Evolutionary conservation across 2,888 invertebrate species (phyloP), one percentile per base, ranked within the genome.

Genomic region (Mycalesis mineus): DNA sequence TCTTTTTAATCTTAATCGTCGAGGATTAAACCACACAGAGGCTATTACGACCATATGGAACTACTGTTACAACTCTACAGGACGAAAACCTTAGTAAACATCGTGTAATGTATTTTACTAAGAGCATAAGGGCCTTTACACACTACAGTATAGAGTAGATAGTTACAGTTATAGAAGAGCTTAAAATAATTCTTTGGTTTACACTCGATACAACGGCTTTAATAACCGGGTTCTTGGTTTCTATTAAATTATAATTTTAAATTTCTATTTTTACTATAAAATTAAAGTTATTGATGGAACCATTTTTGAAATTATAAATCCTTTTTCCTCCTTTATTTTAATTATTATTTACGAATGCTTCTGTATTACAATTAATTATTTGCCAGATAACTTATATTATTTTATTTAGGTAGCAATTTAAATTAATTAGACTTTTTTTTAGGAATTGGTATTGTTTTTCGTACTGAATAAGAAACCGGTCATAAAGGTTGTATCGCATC

Each of bases 71-170:
- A 37, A 49, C n/a, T 50, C 40, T 50, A 42, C 31, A 51, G 53
- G 53, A 54, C 51, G 40, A 57, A 45, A 31, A 57, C 39, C 42
- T 52, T 42, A 52, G 17, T 41, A 52, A 36, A 36, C 22, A 49
- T 17, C 29, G 29, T 31, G 31, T 11, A 11, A 47, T 47, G 33
- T 15, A 15, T 47, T 33, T 47, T 5, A 47, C 31, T 31, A 47
- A 11, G 29, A 47, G 47, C 14, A 15, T 33, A 15, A 47, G 47
- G 47, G 15, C 7, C 9, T 33, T 33, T 8, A 31, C 45, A 7
- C 28, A 44, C 28, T n/a, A 29, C 13, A 44, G 44, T 42, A 22
- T 42, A 22, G 42, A 42, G 15, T 15, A 15, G 15, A 41, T 15
- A 22, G 36, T 11, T 11, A 36, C 11, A 36, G 11, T 11, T 2